Percentiles rank a stretch among this genome's conserved stretches.
These are phyloP conservation scores for Drosophila miranda DNA, from an alignment of 1,140 invertebrate species.

Conservation along the genomic window DNA sequence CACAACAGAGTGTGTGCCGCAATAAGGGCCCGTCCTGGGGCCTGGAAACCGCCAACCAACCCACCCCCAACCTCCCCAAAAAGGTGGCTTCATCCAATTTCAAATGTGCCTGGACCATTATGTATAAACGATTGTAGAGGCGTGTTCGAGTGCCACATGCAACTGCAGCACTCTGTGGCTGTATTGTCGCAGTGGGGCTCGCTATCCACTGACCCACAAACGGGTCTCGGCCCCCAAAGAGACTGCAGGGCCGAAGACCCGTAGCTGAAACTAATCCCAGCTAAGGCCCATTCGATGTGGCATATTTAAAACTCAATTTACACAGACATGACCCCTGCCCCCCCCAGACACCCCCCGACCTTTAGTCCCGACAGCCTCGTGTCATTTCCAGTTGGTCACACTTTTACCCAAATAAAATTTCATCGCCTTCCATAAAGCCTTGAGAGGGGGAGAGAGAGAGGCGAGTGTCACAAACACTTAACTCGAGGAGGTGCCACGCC, in stretches of 20 bases:
- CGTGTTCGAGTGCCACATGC: slow-evolving; percentile 18
- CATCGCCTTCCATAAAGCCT: slow-evolving; percentile 51
- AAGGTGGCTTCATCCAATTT: slow-evolving; percentile 69
- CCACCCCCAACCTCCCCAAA: slow-evolving; percentile 7
- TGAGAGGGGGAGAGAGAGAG: slow-evolving; percentile 28
- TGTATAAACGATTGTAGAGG: slow-evolving; percentile 20
- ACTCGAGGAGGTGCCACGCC: slow-evolving; percentile 36
- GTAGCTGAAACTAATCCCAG: slow-evolving; percentile 37
- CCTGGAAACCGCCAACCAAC: slow-evolving; percentile 13
- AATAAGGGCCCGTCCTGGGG: slow-evolving; percentile 28
- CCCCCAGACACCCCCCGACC: slow-evolving; percentile 13
- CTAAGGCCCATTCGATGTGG: slow-evolving; percentile 53
- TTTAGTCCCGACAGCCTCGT: slow-evolving; percentile 28
- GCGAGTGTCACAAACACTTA: slow-evolving; percentile 69
- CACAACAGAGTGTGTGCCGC: slow-evolving; percentile 40
- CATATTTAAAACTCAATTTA: slow-evolving; percentile 55
- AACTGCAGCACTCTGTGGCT: slow-evolving; percentile 10
- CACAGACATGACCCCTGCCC: slow-evolving; percentile 4
- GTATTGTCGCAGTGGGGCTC: slow-evolving; percentile 41
- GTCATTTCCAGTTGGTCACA: slow-evolving; percentile 56
- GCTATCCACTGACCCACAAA: slow-evolving; percentile 54
- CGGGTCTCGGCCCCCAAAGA: not conserved
- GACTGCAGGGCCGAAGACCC: slow-evolving; percentile 21
- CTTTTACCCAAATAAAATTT: slow-evolving; percentile 56
- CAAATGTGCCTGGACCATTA: slow-evolving; percentile 56